Percentiles rank a stretch among this genome's conserved stretches.
Evolutionary conservation across 2,888 invertebrate genomes (phyloP).

Genomic region (Cosmia trapezina): DNA sequence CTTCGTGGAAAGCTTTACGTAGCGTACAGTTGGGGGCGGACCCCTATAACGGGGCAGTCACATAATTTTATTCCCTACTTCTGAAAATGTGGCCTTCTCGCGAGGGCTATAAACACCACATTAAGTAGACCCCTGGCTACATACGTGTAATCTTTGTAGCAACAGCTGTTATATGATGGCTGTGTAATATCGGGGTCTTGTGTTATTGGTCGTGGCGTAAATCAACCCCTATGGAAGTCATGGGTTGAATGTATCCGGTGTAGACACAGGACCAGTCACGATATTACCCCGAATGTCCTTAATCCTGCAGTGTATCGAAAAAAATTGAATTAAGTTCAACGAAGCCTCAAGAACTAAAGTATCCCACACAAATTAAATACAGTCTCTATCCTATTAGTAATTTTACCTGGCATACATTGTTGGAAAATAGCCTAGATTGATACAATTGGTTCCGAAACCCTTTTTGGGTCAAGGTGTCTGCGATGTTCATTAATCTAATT

Average conservation of each 20-base stretch:
- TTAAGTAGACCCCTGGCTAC: constrained; percentile 55
- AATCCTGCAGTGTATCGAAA: constrained; percentile 15
- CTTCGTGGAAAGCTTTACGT: constrained; percentile 33
- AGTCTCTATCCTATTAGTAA: constrained; percentile 41
- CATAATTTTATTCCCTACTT: constrained; percentile 71
- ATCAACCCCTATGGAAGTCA: constrained; percentile 67
- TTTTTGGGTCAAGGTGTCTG: constrained; percentile 59
- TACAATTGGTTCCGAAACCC: constrained; percentile 50
- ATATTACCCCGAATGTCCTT: constrained; percentile 6
- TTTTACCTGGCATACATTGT: constrained; percentile 45
- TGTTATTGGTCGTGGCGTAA: constrained; percentile 58
- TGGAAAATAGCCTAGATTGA: constrained; percentile 33
- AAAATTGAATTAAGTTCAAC: constrained; percentile 37
- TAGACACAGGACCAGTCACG: constrained; percentile 38
- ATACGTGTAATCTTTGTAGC: constrained; percentile 45
- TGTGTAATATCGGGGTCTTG: constrained; percentile 58
- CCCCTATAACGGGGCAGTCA: constrained; percentile 48
- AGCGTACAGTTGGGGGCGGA: constrained; percentile 48
- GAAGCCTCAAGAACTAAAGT: constrained; percentile 47
- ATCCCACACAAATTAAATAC: constrained; percentile 35
- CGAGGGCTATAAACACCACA: constrained; percentile 69
- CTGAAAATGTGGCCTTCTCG: constrained; percentile 63
- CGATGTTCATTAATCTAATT: constrained; percentile 57
- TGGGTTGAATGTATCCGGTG: constrained; percentile 43
- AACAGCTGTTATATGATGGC: constrained; percentile 53